Evolutionary conservation across 1,140 invertebrate species (phyloP).

Genomic region (Physella acuta): DNA sequence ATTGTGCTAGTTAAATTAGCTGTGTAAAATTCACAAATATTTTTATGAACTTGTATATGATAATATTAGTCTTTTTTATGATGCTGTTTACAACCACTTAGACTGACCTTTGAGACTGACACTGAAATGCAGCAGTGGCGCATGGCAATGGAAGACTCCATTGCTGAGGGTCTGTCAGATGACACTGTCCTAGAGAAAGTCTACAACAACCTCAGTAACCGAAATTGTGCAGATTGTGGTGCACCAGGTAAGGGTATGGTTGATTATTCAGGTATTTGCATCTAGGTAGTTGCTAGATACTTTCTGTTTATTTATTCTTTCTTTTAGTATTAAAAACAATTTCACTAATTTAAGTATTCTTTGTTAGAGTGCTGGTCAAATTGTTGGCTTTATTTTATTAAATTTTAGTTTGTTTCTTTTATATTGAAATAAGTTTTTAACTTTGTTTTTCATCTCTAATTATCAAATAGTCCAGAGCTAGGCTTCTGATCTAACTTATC

Average conservation of each 20-base stretch:
- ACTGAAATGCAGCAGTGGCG: slow-evolving; percentile 46
- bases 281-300: too few relatives aligned
- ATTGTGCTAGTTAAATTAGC: neutral
- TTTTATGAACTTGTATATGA: neutral
- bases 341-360: too few relatives aligned
- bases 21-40: neutral
- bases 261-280: too few relatives aligned
- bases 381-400: too few relatives aligned
- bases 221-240: slow-evolving; percentile 48
- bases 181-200: slow-evolving; percentile 48
- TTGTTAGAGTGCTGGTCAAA: too few relatives aligned
- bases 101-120: slow-evolving; percentile 39
- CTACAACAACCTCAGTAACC: slow-evolving; percentile 45
- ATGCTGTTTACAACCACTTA: slow-evolving; percentile 22
- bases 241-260: slow-evolving; percentile 37
- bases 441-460: too few relatives aligned
- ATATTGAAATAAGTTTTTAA: too few relatives aligned
- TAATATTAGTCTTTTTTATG: neutral
- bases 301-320: too few relatives aligned
- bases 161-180: slow-evolving; percentile 48
- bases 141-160: slow-evolving; percentile 50
- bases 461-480: too few relatives aligned
- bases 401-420: too few relatives aligned
- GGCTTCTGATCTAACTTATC: too few relatives aligned
- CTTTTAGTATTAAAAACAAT: too few relatives aligned